Conservation (phyloP, 1,140 invertebrate genomes). For the Geopemphigus sp. region DNA sequence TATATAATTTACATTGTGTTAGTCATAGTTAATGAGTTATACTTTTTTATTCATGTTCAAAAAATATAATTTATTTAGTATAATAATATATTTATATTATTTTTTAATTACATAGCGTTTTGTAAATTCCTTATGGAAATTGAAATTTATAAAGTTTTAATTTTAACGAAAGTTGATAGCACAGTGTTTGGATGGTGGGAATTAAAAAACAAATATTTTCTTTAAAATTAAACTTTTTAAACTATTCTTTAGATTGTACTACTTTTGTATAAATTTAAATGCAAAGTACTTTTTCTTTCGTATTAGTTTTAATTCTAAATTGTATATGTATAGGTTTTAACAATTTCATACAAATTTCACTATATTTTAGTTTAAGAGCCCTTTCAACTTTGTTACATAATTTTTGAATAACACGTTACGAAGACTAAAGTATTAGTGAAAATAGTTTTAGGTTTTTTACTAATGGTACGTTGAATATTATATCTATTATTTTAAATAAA, state of each 20-base stretch:
- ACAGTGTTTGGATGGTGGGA: too few species aligned
- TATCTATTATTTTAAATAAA: too few species aligned
- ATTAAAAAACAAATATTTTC: neutral
- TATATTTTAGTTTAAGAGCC: neutral
- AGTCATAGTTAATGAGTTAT: neutral
- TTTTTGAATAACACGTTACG: too few species aligned
- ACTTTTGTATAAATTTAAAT: neutral
- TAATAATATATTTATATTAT: neutral
- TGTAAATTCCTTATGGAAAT: neutral
- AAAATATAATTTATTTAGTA: slow-evolving; percentile 7
- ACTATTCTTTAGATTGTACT: neutral
- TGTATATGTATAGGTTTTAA: neutral
- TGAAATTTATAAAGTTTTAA: slow-evolving; percentile 24
- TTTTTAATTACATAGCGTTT: neutral
- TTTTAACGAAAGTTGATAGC: neutral
- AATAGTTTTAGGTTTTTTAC: too few species aligned
- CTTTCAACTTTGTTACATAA: too few species aligned
- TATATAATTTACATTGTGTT: neutral
- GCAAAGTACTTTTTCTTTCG: neutral
- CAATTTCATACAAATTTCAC: neutral
- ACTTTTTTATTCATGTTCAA: neutral
- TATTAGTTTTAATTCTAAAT: neutral
- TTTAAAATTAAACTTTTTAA: neutral
- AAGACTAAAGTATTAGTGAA: too few species aligned
- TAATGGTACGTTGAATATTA: too few species aligned